Evolutionary conservation across 1,140 invertebrate genomes (phyloP).

Genomic region (Trissolcus basalis): DNA sequence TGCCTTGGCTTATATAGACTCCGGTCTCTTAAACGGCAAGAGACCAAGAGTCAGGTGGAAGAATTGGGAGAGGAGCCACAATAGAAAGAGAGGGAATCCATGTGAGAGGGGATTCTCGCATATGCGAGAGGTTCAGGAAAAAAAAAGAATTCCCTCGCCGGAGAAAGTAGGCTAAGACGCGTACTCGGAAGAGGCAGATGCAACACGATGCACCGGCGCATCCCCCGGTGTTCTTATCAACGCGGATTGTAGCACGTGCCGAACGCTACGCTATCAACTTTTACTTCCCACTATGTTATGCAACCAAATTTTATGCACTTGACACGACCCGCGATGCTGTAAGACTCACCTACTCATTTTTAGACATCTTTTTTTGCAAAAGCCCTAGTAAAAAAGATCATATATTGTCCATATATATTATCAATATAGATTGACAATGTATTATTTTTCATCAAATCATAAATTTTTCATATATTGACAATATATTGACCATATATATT

Average conservation of each 20-base stretch:
- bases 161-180: conserved; percentile 73
- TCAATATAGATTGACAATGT: no score
- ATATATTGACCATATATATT: no score
- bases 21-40: conserved; percentile 51
- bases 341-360: background rate
- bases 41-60: conserved; percentile 56
- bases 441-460: no score
- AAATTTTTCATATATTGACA: no score
- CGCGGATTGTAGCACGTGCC: conserved; percentile 35
- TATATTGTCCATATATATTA: no score
- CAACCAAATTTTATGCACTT: conserved; percentile 41
- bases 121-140: conserved; percentile 25
- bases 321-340: conserved; percentile 19
- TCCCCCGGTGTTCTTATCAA: conserved; percentile 44
- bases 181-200: conserved; percentile 55
- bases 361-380: no score
- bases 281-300: conserved; percentile 39
- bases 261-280: conserved; percentile 45
- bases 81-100: conserved; percentile 57
- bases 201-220: conserved; percentile 36
- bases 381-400: no score
- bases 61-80: conserved; percentile 65
- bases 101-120: conserved; percentile 35
- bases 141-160: conserved; percentile 68
- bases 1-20: conserved; percentile 74